Evolutionary conservation across 2,113 vertebrate genomes (phyloP).

Genomic region (Heterocephalus glaber): DNA sequence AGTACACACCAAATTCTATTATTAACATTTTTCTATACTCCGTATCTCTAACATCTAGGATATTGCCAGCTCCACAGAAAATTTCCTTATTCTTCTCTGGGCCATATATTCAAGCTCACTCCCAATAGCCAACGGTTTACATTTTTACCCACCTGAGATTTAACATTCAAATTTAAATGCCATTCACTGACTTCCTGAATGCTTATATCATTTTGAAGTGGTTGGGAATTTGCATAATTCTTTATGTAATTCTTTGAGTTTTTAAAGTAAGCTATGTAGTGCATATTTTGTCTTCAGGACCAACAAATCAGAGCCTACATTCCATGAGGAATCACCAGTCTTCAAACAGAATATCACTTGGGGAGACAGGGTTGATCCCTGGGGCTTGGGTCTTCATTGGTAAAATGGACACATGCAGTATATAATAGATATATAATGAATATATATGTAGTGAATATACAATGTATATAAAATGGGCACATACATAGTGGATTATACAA

Average conservation of each 20-base stretch:
- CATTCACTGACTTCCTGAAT: neutral
- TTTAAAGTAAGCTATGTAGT: neutral
- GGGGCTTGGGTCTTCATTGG: neutral
- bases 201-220: neutral
- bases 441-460: neutral
- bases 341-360: neutral
- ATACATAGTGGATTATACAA: neutral
- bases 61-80: neutral
- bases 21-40: neutral
- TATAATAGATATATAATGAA: neutral
- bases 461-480: neutral
- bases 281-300: neutral
- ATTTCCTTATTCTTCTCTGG: neutral
- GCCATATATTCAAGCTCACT: neutral
- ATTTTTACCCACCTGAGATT: neutral
- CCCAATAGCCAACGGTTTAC: neutral
- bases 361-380: neutral
- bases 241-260: neutral
- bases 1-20: neutral
- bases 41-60: neutral
- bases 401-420: neutral
- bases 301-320: neutral
- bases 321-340: neutral
- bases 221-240: neutral
- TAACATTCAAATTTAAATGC: conserved; percentile 42